Conservation (phyloP, 2,888 invertebrate genomes). For the Biston stratarius region DNA sequence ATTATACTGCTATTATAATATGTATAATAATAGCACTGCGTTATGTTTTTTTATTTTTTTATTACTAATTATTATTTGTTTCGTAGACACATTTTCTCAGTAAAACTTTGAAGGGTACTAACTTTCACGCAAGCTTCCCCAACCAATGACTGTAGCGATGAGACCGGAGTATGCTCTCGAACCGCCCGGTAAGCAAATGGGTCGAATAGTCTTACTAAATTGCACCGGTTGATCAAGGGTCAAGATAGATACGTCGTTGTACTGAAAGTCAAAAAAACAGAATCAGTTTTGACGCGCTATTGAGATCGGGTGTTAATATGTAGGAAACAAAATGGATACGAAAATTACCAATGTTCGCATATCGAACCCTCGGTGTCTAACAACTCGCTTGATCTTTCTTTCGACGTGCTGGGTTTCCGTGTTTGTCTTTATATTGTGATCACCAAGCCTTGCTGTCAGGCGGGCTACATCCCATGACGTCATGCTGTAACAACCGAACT, state of each 20-base stretch:
- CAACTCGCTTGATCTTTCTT: constrained; percentile 92
- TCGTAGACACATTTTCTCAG: no score
- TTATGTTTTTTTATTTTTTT: no score
- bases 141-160: constrained; percentile 93
- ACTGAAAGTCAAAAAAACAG: constrained; percentile 73
- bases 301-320: not conserved
- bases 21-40: not conserved
- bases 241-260: constrained; percentile 94
- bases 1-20: not conserved
- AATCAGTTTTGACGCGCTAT: not conserved
- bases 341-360: constrained; percentile 90
- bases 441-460: constrained; percentile 92
- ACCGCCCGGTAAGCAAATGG: constrained; percentile 91
- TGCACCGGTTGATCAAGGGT: constrained; percentile 92
- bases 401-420: constrained; percentile 92
- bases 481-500: constrained; percentile 87
- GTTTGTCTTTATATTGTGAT: constrained; percentile 92
- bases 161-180: constrained; percentile 88
- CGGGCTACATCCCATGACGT: constrained; percentile 95
- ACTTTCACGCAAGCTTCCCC: constrained; percentile 95
- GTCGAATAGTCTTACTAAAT: constrained; percentile 90
- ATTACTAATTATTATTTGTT: no score
- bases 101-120: constrained; percentile 56
- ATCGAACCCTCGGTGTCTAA: constrained; percentile 94
- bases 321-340: not conserved